Evolutionary conservation across 2,888 invertebrate species (phyloP).

Genomic region (Oscheius sp.): DNA sequence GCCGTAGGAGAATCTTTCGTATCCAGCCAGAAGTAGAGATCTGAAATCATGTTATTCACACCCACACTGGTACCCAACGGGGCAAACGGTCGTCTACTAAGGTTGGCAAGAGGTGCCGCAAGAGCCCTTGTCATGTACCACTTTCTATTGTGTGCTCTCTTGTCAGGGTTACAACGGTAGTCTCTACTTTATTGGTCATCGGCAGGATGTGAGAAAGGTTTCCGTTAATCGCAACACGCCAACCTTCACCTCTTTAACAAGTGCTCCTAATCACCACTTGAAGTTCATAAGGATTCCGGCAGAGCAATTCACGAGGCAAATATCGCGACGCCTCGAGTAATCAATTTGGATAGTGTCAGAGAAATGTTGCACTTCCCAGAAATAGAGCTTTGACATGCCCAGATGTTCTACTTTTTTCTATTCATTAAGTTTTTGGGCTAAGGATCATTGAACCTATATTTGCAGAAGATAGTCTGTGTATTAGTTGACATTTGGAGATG

Average conservation of each 20-base stretch:
- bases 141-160: slow-evolving; percentile 32
- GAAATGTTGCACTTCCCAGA: too few relatives aligned
- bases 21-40: slow-evolving; percentile 72
- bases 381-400: too few relatives aligned
- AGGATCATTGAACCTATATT: too few relatives aligned
- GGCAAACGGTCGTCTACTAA: slow-evolving; percentile 5
- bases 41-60: slow-evolving; percentile 45
- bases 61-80: not conserved
- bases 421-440: too few relatives aligned
- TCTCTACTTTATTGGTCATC: slow-evolving; percentile 13
- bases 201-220: slow-evolving; percentile 33
- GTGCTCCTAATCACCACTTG: slow-evolving; percentile 33
- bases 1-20: slow-evolving; percentile 57
- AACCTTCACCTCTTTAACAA: slow-evolving; percentile 30
- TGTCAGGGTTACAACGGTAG: slow-evolving; percentile 32
- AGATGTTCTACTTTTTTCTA: too few relatives aligned
- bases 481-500: too few relatives aligned
- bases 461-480: too few relatives aligned
- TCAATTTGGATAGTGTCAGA: too few relatives aligned
- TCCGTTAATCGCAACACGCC: slow-evolving; percentile 28
- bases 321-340: not conserved
- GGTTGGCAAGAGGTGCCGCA: slow-evolving; percentile 2
- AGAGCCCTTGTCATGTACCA: slow-evolving; percentile 25
- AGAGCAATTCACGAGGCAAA: not conserved
- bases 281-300: slow-evolving; percentile 13